Percentiles rank a stretch among this genome's conserved stretches.
Conservation (phyloP, 2,113 vertebrate genomes). For the Lasiurus cinereus region DNA sequence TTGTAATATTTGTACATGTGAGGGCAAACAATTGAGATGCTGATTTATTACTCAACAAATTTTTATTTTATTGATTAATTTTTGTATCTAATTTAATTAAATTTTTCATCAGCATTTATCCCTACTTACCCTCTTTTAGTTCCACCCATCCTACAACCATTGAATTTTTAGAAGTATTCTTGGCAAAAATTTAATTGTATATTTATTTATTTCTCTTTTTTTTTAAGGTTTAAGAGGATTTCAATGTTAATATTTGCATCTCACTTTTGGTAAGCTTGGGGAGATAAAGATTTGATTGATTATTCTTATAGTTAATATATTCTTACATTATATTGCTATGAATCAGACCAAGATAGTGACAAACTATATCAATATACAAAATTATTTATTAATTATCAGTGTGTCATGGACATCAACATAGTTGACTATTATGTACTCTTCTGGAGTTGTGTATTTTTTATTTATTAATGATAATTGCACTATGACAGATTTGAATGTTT, state of each 20-base stretch:
- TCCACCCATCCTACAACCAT: neutral
- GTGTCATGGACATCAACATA: neutral
- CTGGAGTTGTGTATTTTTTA: neutral
- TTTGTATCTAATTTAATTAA: neutral
- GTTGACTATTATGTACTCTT: neutral
- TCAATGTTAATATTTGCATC: neutral
- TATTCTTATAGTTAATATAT: neutral
- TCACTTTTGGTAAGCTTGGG: slow-evolving; percentile 69
- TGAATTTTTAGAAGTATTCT: slow-evolving; percentile 13
- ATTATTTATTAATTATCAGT: neutral
- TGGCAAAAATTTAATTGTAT: neutral
- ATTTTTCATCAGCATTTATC: neutral
- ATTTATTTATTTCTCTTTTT: neutral
- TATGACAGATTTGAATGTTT: neutral
- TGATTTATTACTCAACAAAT: neutral
- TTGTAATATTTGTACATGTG: neutral
- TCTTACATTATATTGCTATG: neutral
- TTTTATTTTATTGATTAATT: neutral
- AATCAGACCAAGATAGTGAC: neutral
- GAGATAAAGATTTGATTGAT: neutral
- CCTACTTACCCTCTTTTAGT: neutral
- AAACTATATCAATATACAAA: neutral
- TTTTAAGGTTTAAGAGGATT: slow-evolving; percentile 77
- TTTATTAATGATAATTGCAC: slow-evolving; percentile 27
- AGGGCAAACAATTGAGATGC: neutral